These are phyloP conservation scores for Rostratula benghalensis DNA, from an alignment of 2,113 vertebrate genomes.

Conservation along the genomic window DNA sequence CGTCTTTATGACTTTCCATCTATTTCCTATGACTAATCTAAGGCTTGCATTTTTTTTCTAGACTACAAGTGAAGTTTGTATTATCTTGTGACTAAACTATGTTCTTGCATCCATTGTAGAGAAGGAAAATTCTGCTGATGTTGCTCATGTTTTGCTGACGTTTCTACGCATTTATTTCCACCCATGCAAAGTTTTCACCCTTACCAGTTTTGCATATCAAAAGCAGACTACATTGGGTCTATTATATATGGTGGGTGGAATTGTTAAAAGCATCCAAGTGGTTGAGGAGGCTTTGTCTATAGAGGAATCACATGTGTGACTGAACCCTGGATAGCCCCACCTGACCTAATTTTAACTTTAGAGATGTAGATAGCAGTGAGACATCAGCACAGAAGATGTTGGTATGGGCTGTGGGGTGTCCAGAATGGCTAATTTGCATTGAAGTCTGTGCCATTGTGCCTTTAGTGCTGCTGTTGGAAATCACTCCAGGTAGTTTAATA, in stretches of 20 bases:
- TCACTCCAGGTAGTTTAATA: not conserved
- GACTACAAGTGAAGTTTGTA: constrained; percentile 32
- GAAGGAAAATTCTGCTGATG: constrained; percentile 50
- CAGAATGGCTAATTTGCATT: not conserved
- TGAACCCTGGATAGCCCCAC: not conserved
- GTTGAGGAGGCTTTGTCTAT: not conserved
- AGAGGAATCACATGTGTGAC: not conserved
- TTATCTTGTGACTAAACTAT: constrained; percentile 34
- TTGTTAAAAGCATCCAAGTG: not conserved
- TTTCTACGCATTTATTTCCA: constrained; percentile 59
- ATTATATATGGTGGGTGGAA: constrained; percentile 30
- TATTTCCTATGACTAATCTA: constrained; percentile 6
- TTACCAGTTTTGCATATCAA: constrained; percentile 44
- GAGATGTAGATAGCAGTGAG: not conserved
- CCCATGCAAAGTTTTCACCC: constrained; percentile 43
- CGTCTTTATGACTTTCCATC: not conserved
- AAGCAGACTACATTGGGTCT: constrained; percentile 26
- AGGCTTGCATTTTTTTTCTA: constrained; percentile 31
- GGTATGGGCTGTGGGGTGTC: not conserved
- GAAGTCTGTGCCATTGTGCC: not conserved
- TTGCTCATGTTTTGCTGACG: constrained; percentile 23
- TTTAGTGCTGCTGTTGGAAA: not conserved
- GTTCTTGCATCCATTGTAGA: not conserved
- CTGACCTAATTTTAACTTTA: constrained; percentile 21
- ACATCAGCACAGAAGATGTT: not conserved